Conservation (phyloP, 2,888 invertebrate species). For the Nomada fabriciana region DNA sequence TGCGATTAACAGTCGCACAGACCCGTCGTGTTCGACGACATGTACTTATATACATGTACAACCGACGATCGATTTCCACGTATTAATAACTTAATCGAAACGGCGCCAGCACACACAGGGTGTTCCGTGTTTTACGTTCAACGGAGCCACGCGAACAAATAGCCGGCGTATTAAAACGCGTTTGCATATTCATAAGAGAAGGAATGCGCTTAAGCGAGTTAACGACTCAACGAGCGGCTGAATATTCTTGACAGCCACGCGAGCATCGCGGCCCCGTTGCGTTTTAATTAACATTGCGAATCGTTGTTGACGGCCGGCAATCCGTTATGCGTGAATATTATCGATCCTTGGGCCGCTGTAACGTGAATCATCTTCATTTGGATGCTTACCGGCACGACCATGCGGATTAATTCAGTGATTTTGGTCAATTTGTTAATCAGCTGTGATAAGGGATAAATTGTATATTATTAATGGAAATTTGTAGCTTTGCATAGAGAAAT, state of each 20-base stretch:
- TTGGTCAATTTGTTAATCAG: no score
- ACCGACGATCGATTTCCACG: conserved; percentile 6
- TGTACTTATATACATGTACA: not conserved
- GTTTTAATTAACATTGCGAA: conserved; percentile 54
- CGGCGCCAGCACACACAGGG: no score
- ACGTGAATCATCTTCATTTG: not conserved
- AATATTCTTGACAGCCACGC: conserved; percentile 58
- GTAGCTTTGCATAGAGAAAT: no score
- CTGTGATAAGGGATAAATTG: no score
- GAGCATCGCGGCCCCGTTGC: conserved; percentile 20
- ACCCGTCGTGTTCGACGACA: not conserved
- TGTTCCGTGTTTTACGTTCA: conserved; percentile 1
- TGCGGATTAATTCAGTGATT: not conserved
- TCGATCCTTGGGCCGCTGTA: not conserved
- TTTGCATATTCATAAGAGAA: conserved; percentile 64
- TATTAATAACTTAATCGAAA: conserved; percentile 21
- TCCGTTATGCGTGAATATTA: conserved; percentile 9
- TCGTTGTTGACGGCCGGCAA: conserved; percentile 20
- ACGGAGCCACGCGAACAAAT: conserved; percentile 34
- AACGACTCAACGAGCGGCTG: conserved; percentile 54
- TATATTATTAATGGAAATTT: no score
- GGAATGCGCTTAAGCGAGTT: conserved; percentile 60
- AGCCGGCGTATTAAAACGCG: conserved; percentile 44
- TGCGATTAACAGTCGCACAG: conserved; percentile 5
- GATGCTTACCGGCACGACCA: not conserved